Evolutionary conservation across 2,888 invertebrate genomes (phyloP).

Genomic region (Drosophila setosimentum): DNA sequence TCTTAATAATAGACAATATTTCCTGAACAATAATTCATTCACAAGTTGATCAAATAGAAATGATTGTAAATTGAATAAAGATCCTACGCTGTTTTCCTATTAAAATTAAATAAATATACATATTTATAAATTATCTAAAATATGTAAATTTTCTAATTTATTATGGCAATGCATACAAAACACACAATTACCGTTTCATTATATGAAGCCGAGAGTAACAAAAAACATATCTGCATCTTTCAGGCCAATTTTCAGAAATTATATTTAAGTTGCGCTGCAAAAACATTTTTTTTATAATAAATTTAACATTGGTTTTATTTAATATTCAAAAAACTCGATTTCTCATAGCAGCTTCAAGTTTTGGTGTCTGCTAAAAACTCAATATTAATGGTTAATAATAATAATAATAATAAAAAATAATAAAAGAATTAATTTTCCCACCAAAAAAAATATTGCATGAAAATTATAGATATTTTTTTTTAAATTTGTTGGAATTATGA

Average conservation of each 20-base stretch:
- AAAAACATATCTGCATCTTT: background rate
- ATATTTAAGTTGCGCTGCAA: background rate
- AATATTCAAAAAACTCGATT: background rate
- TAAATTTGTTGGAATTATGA: background rate
- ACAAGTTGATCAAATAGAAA: background rate
- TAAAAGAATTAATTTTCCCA: background rate
- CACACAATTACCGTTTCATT: background rate
- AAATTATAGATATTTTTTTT: background rate
- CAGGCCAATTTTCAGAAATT: background rate
- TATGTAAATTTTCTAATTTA: background rate
- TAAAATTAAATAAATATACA: no score
- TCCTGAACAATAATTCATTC: background rate
- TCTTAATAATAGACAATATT: background rate
- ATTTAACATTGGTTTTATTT: background rate
- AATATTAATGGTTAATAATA: background rate
- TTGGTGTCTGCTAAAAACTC: background rate
- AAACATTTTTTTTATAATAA: background rate
- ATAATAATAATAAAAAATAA: background rate
- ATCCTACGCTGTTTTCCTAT: fast-evolving
- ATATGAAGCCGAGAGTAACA: background rate
- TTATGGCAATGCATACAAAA: background rate
- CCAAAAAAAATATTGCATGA: background rate
- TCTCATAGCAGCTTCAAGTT: background rate
- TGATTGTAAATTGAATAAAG: background rate
- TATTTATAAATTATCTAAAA: background rate